Base-by-base conservation (phyloP, 23 tunicate genomes). In the Trididemnum nubilum region DNA sequence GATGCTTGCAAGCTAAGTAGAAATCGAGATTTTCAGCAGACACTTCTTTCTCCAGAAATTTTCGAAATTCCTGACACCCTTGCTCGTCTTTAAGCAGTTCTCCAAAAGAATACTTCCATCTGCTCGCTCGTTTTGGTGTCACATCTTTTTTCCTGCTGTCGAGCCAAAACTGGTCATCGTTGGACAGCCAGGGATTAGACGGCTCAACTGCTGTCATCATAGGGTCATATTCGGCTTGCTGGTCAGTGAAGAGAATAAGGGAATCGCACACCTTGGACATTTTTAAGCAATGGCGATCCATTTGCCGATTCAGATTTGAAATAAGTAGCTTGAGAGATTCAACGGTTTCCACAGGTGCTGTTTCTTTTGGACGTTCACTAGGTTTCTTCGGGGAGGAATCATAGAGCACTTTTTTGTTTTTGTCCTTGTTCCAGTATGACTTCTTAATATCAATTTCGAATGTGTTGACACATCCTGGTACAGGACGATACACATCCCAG, bases 401-500 rank as follows among this genome's bases (percentile, higher is more conserved):
- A 81, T 93, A 93, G 50, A 93, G 25, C 15, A 86, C 67, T 51
- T 83, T 87, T 58, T 88, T 93, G n/a, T 71, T 39, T 80, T 88
- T 79, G 61, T 84, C 92, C 44, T 88, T 85, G 73, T 93, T 64
- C 89, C 90, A 93, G 40, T 90, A 83, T 73, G 96, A 63, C 74
- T 95, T 95, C 58, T 86, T 95, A 36, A 95, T 95, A 70, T 95
- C 99, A 70, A 89, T 76, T 70, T 89, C 99, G 22, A 91, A 85
- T 12, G 99, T 95, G 70, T 95, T 95, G 24, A 90, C 99, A 65
- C 95, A 90, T 3, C 94, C 99, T 51, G 99, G 99, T 0, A 89
- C 94, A 19, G 98, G 95, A 27, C 99, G 85, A 67, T 95, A 96
- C 23, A 95, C 96, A 83, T 95, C 95, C 99, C 99, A 95, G 40